Conservation (phyloP, 2,113 vertebrate species). For the Riparia riparia region DNA sequence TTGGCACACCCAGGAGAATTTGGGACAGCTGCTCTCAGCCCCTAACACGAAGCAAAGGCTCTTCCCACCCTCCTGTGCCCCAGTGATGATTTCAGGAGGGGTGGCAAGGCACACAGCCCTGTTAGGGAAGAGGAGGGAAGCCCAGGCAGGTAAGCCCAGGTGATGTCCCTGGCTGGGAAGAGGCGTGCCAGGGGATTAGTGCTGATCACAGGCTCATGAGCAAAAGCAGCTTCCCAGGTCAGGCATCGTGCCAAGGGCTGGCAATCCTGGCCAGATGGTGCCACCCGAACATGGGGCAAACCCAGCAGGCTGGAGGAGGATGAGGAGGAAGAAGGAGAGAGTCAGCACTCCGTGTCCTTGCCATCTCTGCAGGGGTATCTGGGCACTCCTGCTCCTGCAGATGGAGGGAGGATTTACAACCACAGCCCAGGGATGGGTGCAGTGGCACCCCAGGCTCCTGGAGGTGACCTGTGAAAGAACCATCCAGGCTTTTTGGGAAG, state of each 20-base stretch:
- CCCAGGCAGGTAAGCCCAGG: neutral
- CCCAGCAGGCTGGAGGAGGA: neutral
- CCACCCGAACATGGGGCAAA: neutral
- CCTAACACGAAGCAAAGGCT: neutral
- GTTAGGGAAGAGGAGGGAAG: neutral
- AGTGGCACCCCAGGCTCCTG: neutral
- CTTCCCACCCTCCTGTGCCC: neutral
- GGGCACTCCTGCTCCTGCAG: neutral
- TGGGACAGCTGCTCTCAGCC: neutral
- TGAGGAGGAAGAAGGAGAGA: neutral
- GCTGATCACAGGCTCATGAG: neutral
- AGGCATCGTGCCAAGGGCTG: neutral
- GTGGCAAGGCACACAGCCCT: neutral
- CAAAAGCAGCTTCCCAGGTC: neutral
- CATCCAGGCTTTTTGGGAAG: neutral
- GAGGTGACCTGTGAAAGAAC: neutral
- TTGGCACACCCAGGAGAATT: neutral
- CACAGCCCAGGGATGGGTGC: neutral
- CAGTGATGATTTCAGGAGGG: rapidly evolving
- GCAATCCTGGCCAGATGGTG: neutral
- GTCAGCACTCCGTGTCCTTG: neutral
- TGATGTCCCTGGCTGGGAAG: neutral
- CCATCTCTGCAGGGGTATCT: neutral
- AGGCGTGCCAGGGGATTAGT: neutral
- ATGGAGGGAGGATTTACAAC: neutral